Evolutionary conservation across 2,888 invertebrate genomes (phyloP), one percentile per base, ranked within the genome.

Genomic region (Hypercompe scribonia): DNA sequence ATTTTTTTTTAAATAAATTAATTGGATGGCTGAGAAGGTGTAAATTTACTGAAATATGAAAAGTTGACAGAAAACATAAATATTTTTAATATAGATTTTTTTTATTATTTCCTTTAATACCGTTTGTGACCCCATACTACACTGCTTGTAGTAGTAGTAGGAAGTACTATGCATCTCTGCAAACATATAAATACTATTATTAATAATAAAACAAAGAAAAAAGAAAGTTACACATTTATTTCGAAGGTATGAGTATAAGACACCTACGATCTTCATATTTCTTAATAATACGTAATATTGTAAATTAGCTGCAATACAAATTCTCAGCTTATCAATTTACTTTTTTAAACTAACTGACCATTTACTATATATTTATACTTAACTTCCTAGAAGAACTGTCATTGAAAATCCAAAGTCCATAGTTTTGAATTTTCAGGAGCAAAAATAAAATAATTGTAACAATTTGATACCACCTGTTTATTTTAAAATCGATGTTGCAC

Each of bases 401-500:
- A 34, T 64, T 18, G 5, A 18, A 34, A 64, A 11, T 34, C 10
- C 21, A 42, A 46, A 33, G 11, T 39, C 63, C 7, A 3, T 5
- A 64, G 42, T 64, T 63, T 63, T 3, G n/a, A 42, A 69, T 69
- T 63, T 39, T n/a, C 18, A 33, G 8, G 24, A 70, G 34, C 34
- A 33, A 70, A 8, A 64, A 31, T 46, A 46, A 34, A 54, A 61
- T 63, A 67, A 50, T 54, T 67, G 5, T 42, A 42, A 58, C 68
- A 73, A 73, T 65, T 36, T 64, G 67, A 50, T 74, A 71, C 69
- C 58, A 36, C 34, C 58, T 68, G 70, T 72, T 75, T 71, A 72
- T 74, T 85, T 82, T 80, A 83, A 83, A 84, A 79, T 71, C 70
- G 72, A 72, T 76, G 72, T 74, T 84, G 73, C 82, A 79, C 84